These are phyloP conservation scores for Hafferia zeledoni DNA, from an alignment of 2,797 vertebrate genomes.

Conservation along the genomic window DNA sequence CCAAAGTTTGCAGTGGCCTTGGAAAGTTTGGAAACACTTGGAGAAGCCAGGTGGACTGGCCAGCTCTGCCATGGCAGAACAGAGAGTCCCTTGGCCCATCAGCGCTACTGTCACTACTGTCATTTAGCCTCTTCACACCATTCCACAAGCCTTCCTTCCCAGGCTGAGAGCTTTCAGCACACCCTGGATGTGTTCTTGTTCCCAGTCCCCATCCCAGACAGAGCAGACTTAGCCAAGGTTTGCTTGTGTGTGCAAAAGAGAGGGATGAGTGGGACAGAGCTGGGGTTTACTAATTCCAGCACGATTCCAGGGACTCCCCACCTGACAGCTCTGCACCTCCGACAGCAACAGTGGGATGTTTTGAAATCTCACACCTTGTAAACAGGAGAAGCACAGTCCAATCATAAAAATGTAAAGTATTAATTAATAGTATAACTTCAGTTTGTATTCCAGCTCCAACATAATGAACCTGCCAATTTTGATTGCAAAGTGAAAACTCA, in stretches of 20 bases:
- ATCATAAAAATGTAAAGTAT: slow-evolving; percentile 57
- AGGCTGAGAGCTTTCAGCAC: background rate
- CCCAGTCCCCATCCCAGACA: accelerated
- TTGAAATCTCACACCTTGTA: slow-evolving; percentile 29
- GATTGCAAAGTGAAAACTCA: slow-evolving; percentile 82
- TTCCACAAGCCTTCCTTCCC: background rate
- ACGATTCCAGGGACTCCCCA: background rate
- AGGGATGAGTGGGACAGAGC: background rate
- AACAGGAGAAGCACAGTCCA: background rate
- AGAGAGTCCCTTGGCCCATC: background rate
- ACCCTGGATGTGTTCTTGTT: background rate
- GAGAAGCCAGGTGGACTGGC: background rate
- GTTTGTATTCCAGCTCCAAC: slow-evolving; percentile 46
- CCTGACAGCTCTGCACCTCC: background rate
- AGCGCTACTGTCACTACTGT: background rate
- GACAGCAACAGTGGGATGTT: background rate
- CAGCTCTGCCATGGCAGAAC: background rate
- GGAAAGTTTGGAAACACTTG: background rate
- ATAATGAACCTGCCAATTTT: slow-evolving; percentile 79
- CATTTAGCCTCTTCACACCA: background rate
- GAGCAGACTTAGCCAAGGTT: background rate
- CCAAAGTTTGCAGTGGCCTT: background rate
- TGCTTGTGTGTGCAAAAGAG: accelerated
- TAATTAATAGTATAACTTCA: slow-evolving; percentile 66
- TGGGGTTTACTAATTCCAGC: background rate